Base-by-base conservation (phyloP, 2,888 invertebrate genomes). In the Cryptophagus acutangulus region DNA sequence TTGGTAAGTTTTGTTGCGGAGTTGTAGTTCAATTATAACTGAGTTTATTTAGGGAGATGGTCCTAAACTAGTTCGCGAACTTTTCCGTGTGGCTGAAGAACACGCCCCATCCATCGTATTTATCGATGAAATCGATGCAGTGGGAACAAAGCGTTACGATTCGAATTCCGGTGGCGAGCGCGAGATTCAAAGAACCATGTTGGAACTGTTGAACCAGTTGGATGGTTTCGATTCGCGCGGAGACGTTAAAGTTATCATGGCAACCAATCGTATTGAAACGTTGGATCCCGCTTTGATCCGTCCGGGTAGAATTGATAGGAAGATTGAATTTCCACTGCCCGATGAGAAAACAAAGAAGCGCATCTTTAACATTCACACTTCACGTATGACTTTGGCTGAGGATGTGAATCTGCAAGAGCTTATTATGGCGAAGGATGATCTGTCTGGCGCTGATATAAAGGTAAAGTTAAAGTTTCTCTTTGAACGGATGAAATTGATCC, bases 61-160 rank as follows among this genome's bases (percentile, higher is more conserved):
- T 0, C 97, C 99, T 0, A 99, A 99, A 72, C 74, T 99, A 45
- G 99, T 99, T 1, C 77, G 99, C 40, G 99, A 99, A 66, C 71
- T 99, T 44, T 99, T 99, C 72, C 77, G 97, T 57, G 97, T 99
- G n/a, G 99, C 99, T 0, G 97, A 99, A 66, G 97, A 99, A 65
- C 95, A 99, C 74, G 96, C 99, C 0, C 99, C 99, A 0, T 96
- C 97, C 1, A 99, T 99, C 70, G 96, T 99, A 8, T 99, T 99
- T 65, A 99, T 99, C 59, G 99, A 99, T 76, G 99, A 99, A 79
- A 99, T 99, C 60, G 99, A 99, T 76, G 97, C 97, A 17, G 92
- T 97, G 9, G 97, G 97, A 41, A 97, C 96, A 3, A 99, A 97
- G 73, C 82, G 95, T 67, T 99, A 97, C 67, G 99, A 99, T 65